A percentile compares a stretch with the other conserved stretches of the same genome.
Conservation (phyloP, 2,113 vertebrate species). For the Naja naja region DNA sequence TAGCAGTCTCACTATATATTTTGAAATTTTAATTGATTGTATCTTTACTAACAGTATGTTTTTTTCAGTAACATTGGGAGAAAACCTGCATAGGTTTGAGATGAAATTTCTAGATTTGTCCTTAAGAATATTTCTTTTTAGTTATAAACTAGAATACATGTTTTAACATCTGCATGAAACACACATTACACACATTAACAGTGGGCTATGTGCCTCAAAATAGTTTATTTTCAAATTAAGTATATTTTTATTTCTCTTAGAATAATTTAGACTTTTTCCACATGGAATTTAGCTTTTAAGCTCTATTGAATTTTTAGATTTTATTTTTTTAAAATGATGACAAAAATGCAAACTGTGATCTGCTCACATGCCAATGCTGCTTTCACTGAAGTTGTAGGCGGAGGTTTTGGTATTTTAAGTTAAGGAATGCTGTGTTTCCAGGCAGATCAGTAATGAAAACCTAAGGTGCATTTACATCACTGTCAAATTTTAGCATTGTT, state of each 20-base stretch:
- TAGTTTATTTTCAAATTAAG: conserved; percentile 6
- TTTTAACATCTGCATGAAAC: conserved; percentile 32
- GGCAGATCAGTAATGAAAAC: neutral
- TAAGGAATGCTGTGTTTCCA: neutral
- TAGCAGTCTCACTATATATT: conserved; percentile 29
- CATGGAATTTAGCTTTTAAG: conserved; percentile 17
- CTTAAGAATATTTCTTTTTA: conserved; percentile 50
- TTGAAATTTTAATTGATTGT: conserved; percentile 27
- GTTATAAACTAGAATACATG: conserved; percentile 21
- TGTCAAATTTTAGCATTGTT: neutral
- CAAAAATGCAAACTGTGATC: conserved; percentile 14
- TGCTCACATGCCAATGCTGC: neutral
- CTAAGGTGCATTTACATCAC: neutral
- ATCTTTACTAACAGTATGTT: conserved; percentile 37
- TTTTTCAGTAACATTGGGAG: conserved; percentile 42
- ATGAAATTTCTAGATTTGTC: conserved; percentile 1
- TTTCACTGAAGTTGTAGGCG: neutral
- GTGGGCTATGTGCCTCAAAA: neutral
- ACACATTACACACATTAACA: conserved; percentile 3
- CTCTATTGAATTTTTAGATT: conserved; percentile 49
- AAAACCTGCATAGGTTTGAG: conserved; percentile 36
- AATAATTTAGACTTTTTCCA: neutral
- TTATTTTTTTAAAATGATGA: neutral
- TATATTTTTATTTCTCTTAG: conserved; percentile 23
- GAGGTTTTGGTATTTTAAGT: conserved; percentile 11